These are phyloP conservation scores for Leguminivora glycinivorella DNA, from an alignment of 1,140 invertebrate genomes.

Conservation along the genomic window DNA sequence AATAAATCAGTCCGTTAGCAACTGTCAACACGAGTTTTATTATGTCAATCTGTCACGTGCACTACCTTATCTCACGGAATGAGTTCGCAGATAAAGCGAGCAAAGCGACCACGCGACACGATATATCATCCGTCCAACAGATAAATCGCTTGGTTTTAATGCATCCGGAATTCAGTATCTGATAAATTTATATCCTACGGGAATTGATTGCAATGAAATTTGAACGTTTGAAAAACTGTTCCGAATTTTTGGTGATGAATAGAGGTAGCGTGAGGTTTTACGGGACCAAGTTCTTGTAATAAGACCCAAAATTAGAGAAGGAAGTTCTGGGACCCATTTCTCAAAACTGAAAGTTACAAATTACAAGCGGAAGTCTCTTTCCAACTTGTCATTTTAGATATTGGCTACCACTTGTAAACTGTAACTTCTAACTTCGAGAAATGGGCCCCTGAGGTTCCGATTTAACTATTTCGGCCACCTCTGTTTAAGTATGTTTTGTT, in stretches of 20 bases:
- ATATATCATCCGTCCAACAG: slow-evolving; percentile 9
- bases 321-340: too few relatives aligned
- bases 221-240: not conserved
- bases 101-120: not conserved
- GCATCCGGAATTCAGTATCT: slow-evolving; percentile 9
- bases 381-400: too few relatives aligned
- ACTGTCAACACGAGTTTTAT: too few relatives aligned
- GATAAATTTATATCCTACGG: slow-evolving; percentile 16
- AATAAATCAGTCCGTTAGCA: too few relatives aligned
- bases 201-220: slow-evolving; percentile 12
- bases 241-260: not conserved
- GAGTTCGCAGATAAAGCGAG: slow-evolving; percentile 9
- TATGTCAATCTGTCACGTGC: slow-evolving; percentile 11
- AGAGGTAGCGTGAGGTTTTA: not conserved
- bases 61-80: not conserved
- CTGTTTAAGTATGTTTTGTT: too few relatives aligned
- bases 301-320: not conserved
- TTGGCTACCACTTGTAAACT: too few relatives aligned
- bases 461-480: too few relatives aligned
- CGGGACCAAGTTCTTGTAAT: not conserved
- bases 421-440: too few relatives aligned
- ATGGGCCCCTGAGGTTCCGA: too few relatives aligned
- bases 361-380: too few relatives aligned
- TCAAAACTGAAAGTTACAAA: too few relatives aligned
- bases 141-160: slow-evolving; percentile 1